Evolutionary conservation across 2,888 invertebrate genomes (phyloP).

Genomic region (Andricus quercusramuli): DNA sequence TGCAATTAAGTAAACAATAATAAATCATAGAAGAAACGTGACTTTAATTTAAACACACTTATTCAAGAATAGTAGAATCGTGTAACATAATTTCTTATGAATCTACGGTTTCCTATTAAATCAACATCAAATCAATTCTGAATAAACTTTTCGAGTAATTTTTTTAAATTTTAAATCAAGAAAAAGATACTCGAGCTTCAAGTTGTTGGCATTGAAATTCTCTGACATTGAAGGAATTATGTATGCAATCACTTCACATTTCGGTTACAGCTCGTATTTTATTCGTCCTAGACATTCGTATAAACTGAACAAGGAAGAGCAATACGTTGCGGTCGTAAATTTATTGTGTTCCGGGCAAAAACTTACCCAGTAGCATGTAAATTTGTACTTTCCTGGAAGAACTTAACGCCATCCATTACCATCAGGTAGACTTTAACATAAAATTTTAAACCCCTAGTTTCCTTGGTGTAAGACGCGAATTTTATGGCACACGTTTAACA

Average conservation of each 20-base stretch:
- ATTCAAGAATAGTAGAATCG: too few relatives aligned
- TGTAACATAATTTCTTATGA: too few relatives aligned
- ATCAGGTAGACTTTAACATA: constrained; percentile 22
- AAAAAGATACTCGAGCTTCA: not conserved
- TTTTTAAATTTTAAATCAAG: not conserved
- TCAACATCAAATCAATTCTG: not conserved
- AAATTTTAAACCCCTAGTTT: constrained; percentile 26
- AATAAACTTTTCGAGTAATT: not conserved
- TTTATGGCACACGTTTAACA: constrained; percentile 25
- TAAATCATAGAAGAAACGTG: not conserved
- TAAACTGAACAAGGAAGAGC: constrained; percentile 23
- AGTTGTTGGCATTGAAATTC: constrained; percentile 10
- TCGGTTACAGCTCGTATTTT: constrained; percentile 32
- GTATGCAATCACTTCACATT: constrained; percentile 32
- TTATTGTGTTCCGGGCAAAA: constrained; percentile 17
- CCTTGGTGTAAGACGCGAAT: constrained; percentile 7
- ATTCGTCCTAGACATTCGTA: constrained; percentile 31
- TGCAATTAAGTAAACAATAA: not conserved
- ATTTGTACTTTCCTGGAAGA: constrained; percentile 36
- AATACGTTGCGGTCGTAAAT: constrained; percentile 31
- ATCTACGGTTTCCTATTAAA: not conserved
- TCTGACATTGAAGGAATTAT: constrained; percentile 14
- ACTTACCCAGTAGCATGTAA: constrained; percentile 27
- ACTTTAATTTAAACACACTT: too few relatives aligned
- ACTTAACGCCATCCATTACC: constrained; percentile 34